Conservation (phyloP, 2,888 invertebrate genomes). For the Smittia sp. region DNA sequence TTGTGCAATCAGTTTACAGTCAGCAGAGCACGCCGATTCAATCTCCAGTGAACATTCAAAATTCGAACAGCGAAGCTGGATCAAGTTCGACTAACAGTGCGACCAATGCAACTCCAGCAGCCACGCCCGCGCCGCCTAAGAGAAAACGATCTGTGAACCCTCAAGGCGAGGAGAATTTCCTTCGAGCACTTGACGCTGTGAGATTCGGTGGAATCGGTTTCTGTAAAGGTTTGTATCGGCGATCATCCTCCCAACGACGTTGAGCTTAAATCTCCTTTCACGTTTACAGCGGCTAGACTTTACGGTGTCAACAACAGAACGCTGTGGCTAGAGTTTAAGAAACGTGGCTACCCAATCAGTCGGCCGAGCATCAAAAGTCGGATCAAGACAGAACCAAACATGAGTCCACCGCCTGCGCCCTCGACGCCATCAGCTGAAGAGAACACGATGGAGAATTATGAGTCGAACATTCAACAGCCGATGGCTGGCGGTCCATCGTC, state of each 20-base stretch:
- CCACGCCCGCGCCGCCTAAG: conserved; percentile 57
- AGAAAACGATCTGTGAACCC: conserved; percentile 75
- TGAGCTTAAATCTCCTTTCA: background rate
- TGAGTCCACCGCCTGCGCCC: conserved; percentile 59
- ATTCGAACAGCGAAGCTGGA: conserved; percentile 12
- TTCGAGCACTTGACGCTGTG: conserved; percentile 76
- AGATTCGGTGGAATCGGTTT: conserved; percentile 80
- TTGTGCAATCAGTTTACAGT: conserved; percentile 56
- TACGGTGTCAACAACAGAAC: conserved; percentile 84
- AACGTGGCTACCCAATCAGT: conserved; percentile 78
- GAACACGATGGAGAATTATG: conserved; percentile 52
- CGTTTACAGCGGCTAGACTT: conserved; percentile 65
- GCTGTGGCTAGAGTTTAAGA: conserved; percentile 80
- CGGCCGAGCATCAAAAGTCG: conserved; percentile 74
- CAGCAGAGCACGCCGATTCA: conserved; percentile 55
- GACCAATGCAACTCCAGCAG: conserved; percentile 50
- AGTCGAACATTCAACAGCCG: conserved; percentile 48
- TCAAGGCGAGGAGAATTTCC: conserved; percentile 79
- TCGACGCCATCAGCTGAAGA: conserved; percentile 53
- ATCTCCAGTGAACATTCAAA: conserved; percentile 48
- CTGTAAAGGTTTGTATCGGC: conserved; percentile 57
- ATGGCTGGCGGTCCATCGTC: conserved; percentile 54
- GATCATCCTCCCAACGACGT: background rate
- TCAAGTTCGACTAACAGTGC: conserved; percentile 43
- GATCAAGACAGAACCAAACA: conserved; percentile 65